Conservation (phyloP, 2,888 invertebrate species). For the Protonemura montana region DNA sequence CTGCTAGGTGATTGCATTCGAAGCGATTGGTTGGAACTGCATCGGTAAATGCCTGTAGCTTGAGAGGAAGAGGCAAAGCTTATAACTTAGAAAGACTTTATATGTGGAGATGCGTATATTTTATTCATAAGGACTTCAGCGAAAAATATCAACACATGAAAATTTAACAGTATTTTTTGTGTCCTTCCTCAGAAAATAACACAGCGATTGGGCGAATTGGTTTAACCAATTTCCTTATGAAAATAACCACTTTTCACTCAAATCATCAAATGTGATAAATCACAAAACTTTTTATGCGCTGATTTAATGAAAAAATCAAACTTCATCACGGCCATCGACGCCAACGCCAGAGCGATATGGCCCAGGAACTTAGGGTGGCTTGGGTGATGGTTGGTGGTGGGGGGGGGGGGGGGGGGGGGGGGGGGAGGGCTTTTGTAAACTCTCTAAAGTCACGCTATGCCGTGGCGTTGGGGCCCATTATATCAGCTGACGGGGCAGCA, state of each 20-base stretch:
- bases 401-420: constrained; percentile 13
- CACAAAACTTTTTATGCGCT: no score
- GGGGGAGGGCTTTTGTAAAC: not conserved
- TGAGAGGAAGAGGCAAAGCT: no score
- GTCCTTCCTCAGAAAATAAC: no score
- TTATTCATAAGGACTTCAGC: no score
- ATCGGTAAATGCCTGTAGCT: not conserved
- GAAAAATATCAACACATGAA: no score
- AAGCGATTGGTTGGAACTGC: not conserved
- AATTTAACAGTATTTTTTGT: no score
- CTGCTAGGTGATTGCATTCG: not conserved
- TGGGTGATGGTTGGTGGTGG: not conserved
- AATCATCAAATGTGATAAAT: no score
- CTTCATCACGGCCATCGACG: not conserved
- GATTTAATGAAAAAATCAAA: not conserved
- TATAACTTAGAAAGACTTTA: no score
- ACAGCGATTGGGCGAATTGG: no score
- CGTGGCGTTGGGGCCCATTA: not conserved
- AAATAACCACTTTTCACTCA: no score
- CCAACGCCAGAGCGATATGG: not conserved
- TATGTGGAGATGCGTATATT: no score
- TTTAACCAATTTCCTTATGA: no score
- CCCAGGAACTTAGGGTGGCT: not conserved
- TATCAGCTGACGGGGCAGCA: not conserved
- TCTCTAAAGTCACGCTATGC: not conserved